A percentile compares a stretch with the other conserved stretches of the same genome.
phyloP scores from a whole-genome alignment of 1,140 invertebrate genomes.

The Aphaenogaster ashmeadi region DNA sequence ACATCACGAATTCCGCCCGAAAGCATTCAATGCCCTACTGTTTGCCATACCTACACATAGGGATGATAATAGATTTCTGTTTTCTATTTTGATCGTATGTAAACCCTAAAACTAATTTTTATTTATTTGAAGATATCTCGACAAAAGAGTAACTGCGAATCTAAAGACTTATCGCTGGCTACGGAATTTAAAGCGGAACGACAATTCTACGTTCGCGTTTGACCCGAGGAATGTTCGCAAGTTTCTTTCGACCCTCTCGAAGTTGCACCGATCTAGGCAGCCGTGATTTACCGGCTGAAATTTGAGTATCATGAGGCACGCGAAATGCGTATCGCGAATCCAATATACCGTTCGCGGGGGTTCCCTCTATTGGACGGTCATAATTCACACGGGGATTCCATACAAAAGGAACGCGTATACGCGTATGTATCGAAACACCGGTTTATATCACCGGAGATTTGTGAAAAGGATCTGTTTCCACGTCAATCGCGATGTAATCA shows the following conservation, averaged over 20 bases:
- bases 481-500: slow-evolving; percentile 42
- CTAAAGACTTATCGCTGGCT: neutral
- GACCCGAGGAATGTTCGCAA: slow-evolving; percentile 51
- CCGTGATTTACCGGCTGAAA: slow-evolving; percentile 75
- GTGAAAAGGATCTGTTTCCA: slow-evolving; percentile 54
- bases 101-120: slow-evolving; percentile 11
- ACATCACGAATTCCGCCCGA: slow-evolving; percentile 59
- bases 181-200: slow-evolving; percentile 48
- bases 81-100: neutral
- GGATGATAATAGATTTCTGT: slow-evolving; percentile 34
- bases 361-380: slow-evolving; percentile 74
- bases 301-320: slow-evolving; percentile 78
- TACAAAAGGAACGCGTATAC: slow-evolving; percentile 63
- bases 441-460: slow-evolving; percentile 55
- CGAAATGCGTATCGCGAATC: slow-evolving; percentile 78
- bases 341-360: slow-evolving; percentile 72
- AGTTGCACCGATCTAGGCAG: slow-evolving; percentile 57
- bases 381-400: slow-evolving; percentile 70
- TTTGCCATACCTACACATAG: slow-evolving; percentile 23
- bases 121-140: slow-evolving; percentile 42
- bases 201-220: slow-evolving; percentile 49
- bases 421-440: slow-evolving; percentile 37
- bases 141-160: neutral
- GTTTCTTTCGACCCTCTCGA: slow-evolving; percentile 66
- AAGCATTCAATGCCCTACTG: slow-evolving; percentile 63